Conservation (phyloP, 2,797 vertebrate species). For the Falco peregrinus region DNA sequence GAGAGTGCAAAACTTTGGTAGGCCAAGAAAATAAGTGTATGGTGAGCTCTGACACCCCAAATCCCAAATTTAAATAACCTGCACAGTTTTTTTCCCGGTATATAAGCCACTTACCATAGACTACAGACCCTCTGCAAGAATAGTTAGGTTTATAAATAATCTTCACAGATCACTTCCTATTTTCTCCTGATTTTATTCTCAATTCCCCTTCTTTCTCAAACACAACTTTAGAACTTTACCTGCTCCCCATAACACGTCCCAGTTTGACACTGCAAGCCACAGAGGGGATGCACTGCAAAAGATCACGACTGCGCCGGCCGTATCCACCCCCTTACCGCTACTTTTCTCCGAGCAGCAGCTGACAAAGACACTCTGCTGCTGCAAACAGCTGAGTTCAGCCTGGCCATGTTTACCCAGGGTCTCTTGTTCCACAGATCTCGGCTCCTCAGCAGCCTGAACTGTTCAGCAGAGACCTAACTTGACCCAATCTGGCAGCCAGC, state of each 20-base stretch:
- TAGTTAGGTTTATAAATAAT: rapidly evolving
- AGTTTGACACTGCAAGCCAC: rapidly evolving
- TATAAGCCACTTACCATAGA: background rate
- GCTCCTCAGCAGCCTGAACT: conserved; percentile 31
- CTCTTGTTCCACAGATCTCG: background rate
- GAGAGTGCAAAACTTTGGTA: background rate
- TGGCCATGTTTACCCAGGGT: conserved; percentile 8
- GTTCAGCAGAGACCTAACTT: conserved; percentile 61
- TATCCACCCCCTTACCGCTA: background rate
- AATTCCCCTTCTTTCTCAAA: background rate
- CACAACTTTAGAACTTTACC: background rate
- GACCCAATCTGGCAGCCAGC: conserved; percentile 61
- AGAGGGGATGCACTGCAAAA: background rate
- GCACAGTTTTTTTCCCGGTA: rapidly evolving
- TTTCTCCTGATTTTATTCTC: background rate
- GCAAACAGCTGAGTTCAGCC: conserved; percentile 4
- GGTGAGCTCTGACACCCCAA: background rate
- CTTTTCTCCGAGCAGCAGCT: background rate
- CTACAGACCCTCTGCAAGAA: background rate
- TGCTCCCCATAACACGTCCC: background rate
- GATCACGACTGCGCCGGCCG: background rate
- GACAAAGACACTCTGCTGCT: background rate
- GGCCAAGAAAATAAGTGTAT: background rate
- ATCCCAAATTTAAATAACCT: background rate
- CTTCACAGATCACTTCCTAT: background rate